phyloP scores from a whole-genome alignment of 53 echinoderm and acorn worm species.

The Astropecten irregularis region DNA sequence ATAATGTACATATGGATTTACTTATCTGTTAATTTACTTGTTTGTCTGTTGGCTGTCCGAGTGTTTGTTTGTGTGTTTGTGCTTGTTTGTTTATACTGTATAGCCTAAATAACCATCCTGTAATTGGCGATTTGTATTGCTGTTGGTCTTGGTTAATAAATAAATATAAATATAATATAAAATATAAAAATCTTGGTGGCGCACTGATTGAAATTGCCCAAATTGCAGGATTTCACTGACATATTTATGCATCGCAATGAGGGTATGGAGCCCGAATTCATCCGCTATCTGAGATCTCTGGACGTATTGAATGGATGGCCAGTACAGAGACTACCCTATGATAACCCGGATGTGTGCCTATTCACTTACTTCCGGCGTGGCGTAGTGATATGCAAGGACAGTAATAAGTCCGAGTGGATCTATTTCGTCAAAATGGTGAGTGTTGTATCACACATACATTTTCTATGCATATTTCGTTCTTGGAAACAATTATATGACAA shows the following conservation, averaged over 20 bases:
- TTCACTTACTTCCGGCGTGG: constrained; percentile 91
- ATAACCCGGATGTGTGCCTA: constrained; percentile 73
- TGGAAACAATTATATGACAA: no score
- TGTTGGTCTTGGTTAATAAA: no score
- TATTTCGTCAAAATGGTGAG: constrained; percentile 90
- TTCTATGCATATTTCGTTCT: background rate
- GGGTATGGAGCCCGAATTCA: constrained; percentile 64
- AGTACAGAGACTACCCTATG: constrained; percentile 65
- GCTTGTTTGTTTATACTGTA: no score
- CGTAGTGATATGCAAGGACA: constrained; percentile 75
- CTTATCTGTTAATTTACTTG: no score
- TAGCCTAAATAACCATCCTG: no score
- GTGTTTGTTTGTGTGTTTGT: no score
- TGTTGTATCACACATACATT: background rate
- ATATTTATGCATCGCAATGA: constrained; percentile 70
- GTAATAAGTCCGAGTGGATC: constrained; percentile 87
- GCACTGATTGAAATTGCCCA: no score
- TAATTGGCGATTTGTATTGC: no score
- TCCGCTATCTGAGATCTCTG: constrained; percentile 67
- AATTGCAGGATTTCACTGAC: constrained; percentile 74
- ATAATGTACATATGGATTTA: no score
- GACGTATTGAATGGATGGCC: constrained; percentile 76
- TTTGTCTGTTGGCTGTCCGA: no score
- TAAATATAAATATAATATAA: no score
- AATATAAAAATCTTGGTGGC: no score